Base-by-base conservation (phyloP, 2,113 vertebrate genomes). In the Tachysurus fulvidraco region DNA sequence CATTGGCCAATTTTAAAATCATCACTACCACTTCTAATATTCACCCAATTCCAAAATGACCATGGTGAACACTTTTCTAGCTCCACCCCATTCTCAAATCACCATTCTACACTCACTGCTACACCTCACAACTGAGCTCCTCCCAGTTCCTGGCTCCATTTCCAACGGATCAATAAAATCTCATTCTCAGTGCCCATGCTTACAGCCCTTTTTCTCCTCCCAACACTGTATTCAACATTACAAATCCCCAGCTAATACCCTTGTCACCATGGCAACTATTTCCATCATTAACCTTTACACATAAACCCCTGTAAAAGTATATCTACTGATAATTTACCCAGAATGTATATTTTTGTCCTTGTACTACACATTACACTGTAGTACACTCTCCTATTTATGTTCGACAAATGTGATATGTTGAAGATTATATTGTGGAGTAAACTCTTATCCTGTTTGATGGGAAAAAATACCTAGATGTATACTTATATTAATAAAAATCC, bases 71-170 rank as follows among this genome's bases (percentile, higher is more conserved):
- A 11, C 30, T 52, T n/a, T 30, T 71, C 36, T 25, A 80, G 91
- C 89, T 85, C 95, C 4, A 96, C 96, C 89, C 93, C 94, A 28
- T 17, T 19, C 76, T 96, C 97, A 91, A 94, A 91, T 13, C 95
- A 96, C 83, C 90, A 96, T 36, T 36, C 36, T 86, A 91, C 96
- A 94, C 93, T 50, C 46, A 50, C 46, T 7, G 46, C 5, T 50
- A 50, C 46, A 36, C 46, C 46, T 50, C 93, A 4, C 41, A 17
- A 9, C 46, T 54, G 4, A 69, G 5, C 44, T 85, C 95, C 5
- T 96, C 96, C 89, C 93, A 17, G 94, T 97, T 76, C 41, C 11
- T 21, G 41, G 44, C 21, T 76, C 11, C 44, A 50, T 50, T 76
- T 25, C 21, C 44, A 76, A 5, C 50, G 23, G 21, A 76, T 76